phyloP scores from a whole-genome alignment of 2,113 vertebrate species.

The Pelodiscus sinensis region DNA sequence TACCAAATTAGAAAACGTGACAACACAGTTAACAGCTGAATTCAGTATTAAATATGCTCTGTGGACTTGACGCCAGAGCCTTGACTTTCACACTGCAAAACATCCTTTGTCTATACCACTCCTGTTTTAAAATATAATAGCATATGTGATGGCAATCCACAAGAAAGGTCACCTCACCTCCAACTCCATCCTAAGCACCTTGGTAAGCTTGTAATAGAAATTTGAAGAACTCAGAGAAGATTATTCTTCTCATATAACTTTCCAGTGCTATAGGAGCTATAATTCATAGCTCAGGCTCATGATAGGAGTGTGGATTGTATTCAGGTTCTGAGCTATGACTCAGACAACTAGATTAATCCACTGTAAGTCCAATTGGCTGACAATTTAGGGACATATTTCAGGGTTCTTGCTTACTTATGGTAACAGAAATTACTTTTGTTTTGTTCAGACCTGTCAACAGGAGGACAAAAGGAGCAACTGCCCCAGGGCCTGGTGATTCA shows the following conservation, averaged over 20 bases:
- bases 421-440: slow-evolving; percentile 31
- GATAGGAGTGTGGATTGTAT: background rate
- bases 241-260: background rate
- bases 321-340: background rate
- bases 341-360: slow-evolving; percentile 26
- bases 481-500: no score
- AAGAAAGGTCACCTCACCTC: background rate
- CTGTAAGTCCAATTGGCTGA: no score
- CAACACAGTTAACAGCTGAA: no score
- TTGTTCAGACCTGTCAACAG: background rate
- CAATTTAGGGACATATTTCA: no score
- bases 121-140: fast-evolving
- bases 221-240: background rate
- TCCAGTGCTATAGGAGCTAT: background rate
- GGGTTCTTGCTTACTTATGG: background rate
- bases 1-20: background rate
- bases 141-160: background rate
- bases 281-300: background rate
- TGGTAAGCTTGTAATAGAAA: background rate
- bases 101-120: background rate
- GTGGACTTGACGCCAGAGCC: no score
- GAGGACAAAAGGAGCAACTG: no score
- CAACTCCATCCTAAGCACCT: background rate
- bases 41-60: no score
- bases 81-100: no score